Conservation (phyloP, 2,888 invertebrate genomes). For the Ornithoptera alexandrae region DNA sequence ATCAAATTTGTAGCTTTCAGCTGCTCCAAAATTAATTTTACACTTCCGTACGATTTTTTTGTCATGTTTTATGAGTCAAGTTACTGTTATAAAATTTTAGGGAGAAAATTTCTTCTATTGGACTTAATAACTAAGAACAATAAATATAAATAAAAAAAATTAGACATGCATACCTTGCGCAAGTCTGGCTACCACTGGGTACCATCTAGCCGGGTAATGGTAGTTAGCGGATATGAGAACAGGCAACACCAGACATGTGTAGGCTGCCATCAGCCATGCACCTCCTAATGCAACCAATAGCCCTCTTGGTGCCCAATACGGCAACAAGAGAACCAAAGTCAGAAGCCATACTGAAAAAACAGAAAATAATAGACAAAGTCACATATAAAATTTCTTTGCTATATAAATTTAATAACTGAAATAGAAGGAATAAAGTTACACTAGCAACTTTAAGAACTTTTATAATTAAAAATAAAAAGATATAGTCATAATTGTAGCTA, state of each 20-base stretch:
- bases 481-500: too few species aligned
- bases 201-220: conserved; percentile 83
- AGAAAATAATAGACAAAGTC: conserved; percentile 6
- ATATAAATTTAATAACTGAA: background rate
- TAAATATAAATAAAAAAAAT: background rate
- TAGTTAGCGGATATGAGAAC: conserved; percentile 85
- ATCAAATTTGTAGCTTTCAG: too few species aligned
- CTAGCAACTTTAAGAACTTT: background rate
- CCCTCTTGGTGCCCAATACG: conserved; percentile 82
- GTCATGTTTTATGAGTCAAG: too few species aligned
- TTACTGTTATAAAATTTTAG: too few species aligned
- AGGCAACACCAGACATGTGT: conserved; percentile 84
- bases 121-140: background rate
- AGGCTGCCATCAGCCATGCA: conserved; percentile 81
- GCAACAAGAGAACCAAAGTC: conserved; percentile 83
- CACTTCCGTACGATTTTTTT: too few species aligned
- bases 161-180: conserved; percentile 73
- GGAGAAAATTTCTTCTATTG: background rate
- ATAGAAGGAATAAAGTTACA: background rate
- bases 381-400: background rate
- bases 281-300: conserved; percentile 82
- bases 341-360: conserved; percentile 82
- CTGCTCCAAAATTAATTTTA: too few species aligned
- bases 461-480: too few species aligned
- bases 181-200: conserved; percentile 77